Conservation (phyloP, 1,140 invertebrate genomes). For the Araneus ventricosus region DNA sequence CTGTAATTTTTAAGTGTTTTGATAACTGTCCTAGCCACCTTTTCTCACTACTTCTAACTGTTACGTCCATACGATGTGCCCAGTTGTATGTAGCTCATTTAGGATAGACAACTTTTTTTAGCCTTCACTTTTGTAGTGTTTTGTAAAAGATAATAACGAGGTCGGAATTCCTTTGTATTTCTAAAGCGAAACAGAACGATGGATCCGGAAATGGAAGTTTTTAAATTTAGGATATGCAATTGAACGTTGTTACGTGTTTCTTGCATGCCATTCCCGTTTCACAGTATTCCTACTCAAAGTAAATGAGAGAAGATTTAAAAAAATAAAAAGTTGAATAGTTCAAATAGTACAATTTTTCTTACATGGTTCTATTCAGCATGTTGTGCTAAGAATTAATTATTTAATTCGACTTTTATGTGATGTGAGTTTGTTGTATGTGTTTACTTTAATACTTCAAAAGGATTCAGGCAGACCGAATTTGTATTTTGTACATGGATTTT, state of each 20-base stretch:
- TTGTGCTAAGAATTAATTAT: background rate
- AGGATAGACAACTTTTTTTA: slow-evolving; percentile 6
- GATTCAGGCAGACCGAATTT: background rate
- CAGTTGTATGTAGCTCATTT: background rate
- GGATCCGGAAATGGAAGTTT: background rate
- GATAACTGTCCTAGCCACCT: slow-evolving; percentile 1
- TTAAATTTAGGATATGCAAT: slow-evolving; percentile 4
- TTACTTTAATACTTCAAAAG: background rate
- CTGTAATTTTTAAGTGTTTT: slow-evolving; percentile 26
- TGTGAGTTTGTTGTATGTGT: slow-evolving; percentile 14
- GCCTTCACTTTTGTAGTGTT: slow-evolving; percentile 58
- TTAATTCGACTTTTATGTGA: background rate
- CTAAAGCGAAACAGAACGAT: background rate
- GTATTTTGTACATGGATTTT: background rate
- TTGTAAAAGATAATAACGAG: slow-evolving; percentile 38
- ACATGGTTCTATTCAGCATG: background rate
- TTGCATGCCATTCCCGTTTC: background rate
- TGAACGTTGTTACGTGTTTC: background rate
- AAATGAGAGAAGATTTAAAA: background rate
- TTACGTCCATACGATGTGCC: slow-evolving; percentile 50
- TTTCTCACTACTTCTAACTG: slow-evolving; percentile 47
- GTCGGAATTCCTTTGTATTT: background rate
- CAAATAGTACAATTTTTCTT: slow-evolving; percentile 17
- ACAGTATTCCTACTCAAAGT: slow-evolving; percentile 34
- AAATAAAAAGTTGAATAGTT: background rate